Evolutionary conservation across 1,140 invertebrate species (phyloP).

Genomic region (Aphelenchoides fujianensis): DNA sequence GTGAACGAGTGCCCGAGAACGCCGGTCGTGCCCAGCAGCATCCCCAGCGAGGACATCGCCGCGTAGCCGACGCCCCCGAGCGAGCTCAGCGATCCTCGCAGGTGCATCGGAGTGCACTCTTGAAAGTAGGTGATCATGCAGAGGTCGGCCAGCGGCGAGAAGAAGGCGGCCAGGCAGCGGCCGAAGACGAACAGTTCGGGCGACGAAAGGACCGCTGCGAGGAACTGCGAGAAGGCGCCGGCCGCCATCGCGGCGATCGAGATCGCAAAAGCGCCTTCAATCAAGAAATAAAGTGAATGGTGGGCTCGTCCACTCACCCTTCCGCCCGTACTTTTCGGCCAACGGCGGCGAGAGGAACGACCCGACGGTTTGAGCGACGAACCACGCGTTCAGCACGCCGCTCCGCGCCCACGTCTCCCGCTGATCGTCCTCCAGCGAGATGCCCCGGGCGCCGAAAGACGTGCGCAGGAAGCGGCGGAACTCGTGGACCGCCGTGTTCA

Average conservation of each 20-base stretch:
- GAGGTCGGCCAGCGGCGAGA: conserved; percentile 55
- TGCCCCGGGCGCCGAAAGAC: conserved; percentile 68
- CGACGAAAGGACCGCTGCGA: conserved; percentile 43
- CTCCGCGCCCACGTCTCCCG: conserved; percentile 61
- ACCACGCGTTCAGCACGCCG: conserved; percentile 64
- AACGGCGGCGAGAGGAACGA: conserved; percentile 49
- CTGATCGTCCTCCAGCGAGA: conserved; percentile 75
- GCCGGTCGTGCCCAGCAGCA: conserved; percentile 50
- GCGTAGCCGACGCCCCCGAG: conserved; percentile 51
- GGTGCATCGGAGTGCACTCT: conserved; percentile 50
- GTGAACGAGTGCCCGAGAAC: conserved; percentile 53
- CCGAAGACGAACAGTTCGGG: conserved; percentile 52
- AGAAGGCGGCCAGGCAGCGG: conserved; percentile 53
- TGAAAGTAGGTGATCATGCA: conserved; percentile 52
- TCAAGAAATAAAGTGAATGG: background rate
- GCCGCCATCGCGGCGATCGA: conserved; percentile 50
- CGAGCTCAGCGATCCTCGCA: conserved; percentile 51
- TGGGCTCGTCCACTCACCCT: conserved; percentile 33
- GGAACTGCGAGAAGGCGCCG: conserved; percentile 45
- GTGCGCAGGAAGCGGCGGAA: background rate
- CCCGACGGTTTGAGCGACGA: conserved; percentile 56
- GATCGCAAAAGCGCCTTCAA: conserved; percentile 54
- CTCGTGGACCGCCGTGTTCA: conserved; percentile 2
- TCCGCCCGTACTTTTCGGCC: conserved; percentile 52
- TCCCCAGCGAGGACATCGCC: conserved; percentile 52